Percentiles rank a stretch among this genome's conserved stretches.
These are phyloP conservation scores for Drosophila mauritiana DNA, from an alignment of 1,140 invertebrate species.

Conservation along the genomic window DNA sequence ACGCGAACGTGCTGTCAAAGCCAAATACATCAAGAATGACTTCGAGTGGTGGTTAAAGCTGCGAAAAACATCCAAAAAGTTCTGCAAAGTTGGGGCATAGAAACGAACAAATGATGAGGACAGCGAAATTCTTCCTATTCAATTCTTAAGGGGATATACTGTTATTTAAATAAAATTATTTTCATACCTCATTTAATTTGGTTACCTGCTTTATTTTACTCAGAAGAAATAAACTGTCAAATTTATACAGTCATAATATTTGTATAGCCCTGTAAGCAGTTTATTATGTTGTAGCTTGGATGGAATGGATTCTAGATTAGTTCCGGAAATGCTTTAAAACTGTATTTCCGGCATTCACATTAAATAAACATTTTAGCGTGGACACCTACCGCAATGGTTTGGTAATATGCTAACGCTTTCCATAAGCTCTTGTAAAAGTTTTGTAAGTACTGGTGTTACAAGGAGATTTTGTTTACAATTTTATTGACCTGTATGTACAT, in stretches of 20 bases:
- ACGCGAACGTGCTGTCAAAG: conserved; percentile 17
- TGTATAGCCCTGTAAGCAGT: no score
- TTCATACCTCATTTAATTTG: neutral
- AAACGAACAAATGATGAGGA: neutral
- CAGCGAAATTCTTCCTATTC: neutral
- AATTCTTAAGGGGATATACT: neutral
- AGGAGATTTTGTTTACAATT: no score
- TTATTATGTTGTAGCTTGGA: no score
- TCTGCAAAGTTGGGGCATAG: conserved; percentile 34
- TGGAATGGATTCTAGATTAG: no score
- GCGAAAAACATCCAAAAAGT: conserved; percentile 47
- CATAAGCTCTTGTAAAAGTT: neutral
- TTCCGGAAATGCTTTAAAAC: neutral
- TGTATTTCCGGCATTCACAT: neutral
- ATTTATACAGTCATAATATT: no score
- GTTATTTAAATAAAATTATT: neutral
- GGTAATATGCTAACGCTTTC: neutral
- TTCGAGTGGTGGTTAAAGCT: conserved; percentile 67
- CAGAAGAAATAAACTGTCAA: no score
- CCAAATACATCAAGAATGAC: conserved; percentile 65
- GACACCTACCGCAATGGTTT: neutral
- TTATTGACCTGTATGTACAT: no score
- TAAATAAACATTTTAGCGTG: neutral
- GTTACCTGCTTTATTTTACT: no score
- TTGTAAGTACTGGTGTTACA: neutral